Evolutionary conservation across 1,140 invertebrate species (phyloP), one percentile per base, ranked within the genome.

Genomic region (Drosophila azteca): DNA sequence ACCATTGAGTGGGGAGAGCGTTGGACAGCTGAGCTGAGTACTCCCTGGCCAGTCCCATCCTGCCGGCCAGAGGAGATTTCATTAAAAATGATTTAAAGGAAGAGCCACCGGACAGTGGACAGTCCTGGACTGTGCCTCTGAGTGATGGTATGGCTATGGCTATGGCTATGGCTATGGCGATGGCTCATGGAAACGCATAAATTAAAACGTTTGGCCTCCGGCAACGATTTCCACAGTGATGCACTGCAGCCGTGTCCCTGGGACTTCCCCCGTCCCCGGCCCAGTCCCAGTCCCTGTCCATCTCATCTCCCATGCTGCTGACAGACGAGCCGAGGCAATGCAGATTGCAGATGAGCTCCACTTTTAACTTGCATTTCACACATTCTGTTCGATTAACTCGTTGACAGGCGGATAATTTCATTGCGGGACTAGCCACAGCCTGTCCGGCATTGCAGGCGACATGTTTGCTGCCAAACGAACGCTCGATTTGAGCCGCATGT

Each of bases 11-110:
- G 35, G 35, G 5, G 35, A 13, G 35, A 13, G 35, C 11, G 3
- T 9, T 35, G 31, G 31, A 35, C 31, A 35, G 31, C 8, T 11
- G 31, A 35, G 31, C 8, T 11, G 31, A 35, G 8, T 35, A 9
- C 31, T 35, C 8, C 31, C 8, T n/a, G n/a, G n/a, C n/a, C n/a
- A n/a, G n/a, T n/a, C n/a, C n/a, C n/a, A 7, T 31, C 29, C 8
- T 39, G 0, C 35, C 45, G 1, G 17, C 17, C 39, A 51, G 52
- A 58, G 67, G 57, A 77, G 73, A 83, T 87, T 87, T 79, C 76
- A 88, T 88, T 87, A 82, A 88, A 88, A 79, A 79, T 82, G 76
- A 82, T 87, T 87, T 83, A 79, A 88, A 61, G 71, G 71, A 79
- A 26, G 63, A 44, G 58, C 60, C 55, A 60, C 63, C 48, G 50